A percentile compares a stretch with the other conserved stretches of the same genome.
These are phyloP conservation scores for Oncorhynchus clarkii DNA, from an alignment of 2,113 vertebrate species.

Conservation along the genomic window DNA sequence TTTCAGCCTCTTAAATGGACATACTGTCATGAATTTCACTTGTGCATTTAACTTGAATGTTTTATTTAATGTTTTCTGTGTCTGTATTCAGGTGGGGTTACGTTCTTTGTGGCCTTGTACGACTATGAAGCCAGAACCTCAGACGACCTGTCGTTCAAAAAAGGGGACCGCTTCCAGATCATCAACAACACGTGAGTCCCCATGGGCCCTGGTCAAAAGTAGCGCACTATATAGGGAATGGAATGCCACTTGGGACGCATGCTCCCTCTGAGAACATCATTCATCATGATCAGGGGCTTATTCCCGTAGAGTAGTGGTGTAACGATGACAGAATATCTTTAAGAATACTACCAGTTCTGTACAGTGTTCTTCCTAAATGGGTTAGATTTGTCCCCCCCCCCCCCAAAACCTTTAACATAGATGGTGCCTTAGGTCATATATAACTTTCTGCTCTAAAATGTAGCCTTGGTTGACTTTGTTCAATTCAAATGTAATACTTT, in stretches of 20 bases:
- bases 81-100: slow-evolving; percentile 85
- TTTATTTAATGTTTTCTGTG: slow-evolving; percentile 6
- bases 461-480: background rate
- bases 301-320: background rate
- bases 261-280: background rate
- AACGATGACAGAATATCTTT: background rate
- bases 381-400: slow-evolving; percentile 11
- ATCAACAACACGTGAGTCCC: slow-evolving; percentile 96
- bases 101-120: slow-evolving; percentile 98
- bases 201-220: background rate
- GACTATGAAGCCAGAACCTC: slow-evolving; percentile 98
- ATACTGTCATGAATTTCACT: too few species aligned
- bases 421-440: background rate
- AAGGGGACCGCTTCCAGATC: slow-evolving; percentile 98
- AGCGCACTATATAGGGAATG: too few species aligned
- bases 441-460: background rate
- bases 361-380: slow-evolving; percentile 5
- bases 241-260: too few species aligned
- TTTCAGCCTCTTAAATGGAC: too few species aligned
- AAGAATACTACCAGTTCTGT: slow-evolving; percentile 27
- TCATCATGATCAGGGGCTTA: background rate
- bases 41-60: too few species aligned
- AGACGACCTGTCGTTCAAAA: slow-evolving; percentile 97
- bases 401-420: too few species aligned
- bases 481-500: background rate